Base-by-base conservation (phyloP, 1,140 invertebrate genomes). In the Bombus sibiricus region DNA sequence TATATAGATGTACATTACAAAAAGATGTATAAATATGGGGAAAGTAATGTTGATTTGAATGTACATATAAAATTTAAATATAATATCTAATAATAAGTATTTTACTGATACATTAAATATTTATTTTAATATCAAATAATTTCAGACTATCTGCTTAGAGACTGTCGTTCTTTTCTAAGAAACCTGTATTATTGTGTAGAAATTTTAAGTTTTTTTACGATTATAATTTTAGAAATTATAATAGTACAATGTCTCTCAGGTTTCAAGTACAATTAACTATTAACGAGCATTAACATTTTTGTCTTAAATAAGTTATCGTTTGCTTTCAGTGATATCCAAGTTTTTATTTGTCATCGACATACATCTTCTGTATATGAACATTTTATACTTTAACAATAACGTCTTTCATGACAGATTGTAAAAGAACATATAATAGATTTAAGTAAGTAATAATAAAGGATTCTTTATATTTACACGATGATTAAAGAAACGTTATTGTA, bases 21-120 rank as follows among this genome's bases (percentile, higher is more conserved):
- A 79, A 15, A 79, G 68, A 34, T 68, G 77, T 79, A 47, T 79
- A 79, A 79, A 79, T 43, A 22, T 37, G 62, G 47, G n/a, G 13
- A 80, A 69, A 53, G 32, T 79, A 79, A 66, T 68, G 78, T 69
- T 69, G 78, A 43, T 43, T 69, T 80, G 53, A 53, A 80, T 80
- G 78, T 80, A 80, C 41, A 80, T 80, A 80, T 80, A 80, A 34
- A 69, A 80, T 69, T 80, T 53, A 80, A 69, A 47, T 80, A 80
- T 80, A 80, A 69, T 32, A 53, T 32, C 32, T 80, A 80, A 80
- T 80, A 80, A 80, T 80, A 80, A 80, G 64, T 80, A 80, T 80
- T 80, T 80, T 80, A 69, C 25, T 39, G 64, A 69, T 22, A 80
- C 68, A n/a, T 43, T 25, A 79, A 79, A 79, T 80, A 69, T 62